Evolutionary conservation across 2,113 vertebrate genomes (phyloP).

Genomic region (Castor canadensis): DNA sequence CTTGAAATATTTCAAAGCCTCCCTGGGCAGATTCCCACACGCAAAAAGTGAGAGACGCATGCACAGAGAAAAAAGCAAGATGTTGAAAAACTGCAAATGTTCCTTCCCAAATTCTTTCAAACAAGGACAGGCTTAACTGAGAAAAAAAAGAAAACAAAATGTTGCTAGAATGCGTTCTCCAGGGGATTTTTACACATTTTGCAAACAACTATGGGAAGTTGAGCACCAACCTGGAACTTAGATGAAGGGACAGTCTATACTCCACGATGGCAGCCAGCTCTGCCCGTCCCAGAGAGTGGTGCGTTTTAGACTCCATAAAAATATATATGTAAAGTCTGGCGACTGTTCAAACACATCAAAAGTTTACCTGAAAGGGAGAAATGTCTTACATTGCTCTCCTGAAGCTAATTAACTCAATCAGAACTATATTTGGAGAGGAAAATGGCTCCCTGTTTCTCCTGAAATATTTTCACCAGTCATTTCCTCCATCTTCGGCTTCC

Average conservation of each 20-base stretch:
- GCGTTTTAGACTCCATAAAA: neutral
- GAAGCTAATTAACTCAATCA: conserved; percentile 55
- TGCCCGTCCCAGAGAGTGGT: neutral
- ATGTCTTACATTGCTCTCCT: neutral
- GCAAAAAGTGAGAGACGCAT: neutral
- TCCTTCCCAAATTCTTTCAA: conserved; percentile 39
- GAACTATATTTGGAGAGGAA: conserved; percentile 48
- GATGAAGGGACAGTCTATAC: neutral
- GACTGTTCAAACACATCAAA: neutral
- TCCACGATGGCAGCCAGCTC: neutral
- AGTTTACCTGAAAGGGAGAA: neutral
- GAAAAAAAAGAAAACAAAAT: neutral
- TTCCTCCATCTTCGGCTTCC: neutral
- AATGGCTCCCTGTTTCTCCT: conserved; percentile 59
- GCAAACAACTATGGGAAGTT: neutral
- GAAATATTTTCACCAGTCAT: conserved; percentile 40
- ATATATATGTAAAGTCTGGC: neutral
- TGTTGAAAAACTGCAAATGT: neutral
- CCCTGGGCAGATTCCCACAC: neutral
- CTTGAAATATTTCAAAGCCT: conserved; percentile 21
- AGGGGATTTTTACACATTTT: neutral
- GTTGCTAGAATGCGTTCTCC: conserved; percentile 24
- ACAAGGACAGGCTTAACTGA: conserved; percentile 41
- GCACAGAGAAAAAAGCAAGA: neutral
- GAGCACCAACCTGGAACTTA: neutral